These are phyloP conservation scores for Lampropteryx suffumata DNA, from an alignment of 2,888 invertebrate species.

Conservation along the genomic window DNA sequence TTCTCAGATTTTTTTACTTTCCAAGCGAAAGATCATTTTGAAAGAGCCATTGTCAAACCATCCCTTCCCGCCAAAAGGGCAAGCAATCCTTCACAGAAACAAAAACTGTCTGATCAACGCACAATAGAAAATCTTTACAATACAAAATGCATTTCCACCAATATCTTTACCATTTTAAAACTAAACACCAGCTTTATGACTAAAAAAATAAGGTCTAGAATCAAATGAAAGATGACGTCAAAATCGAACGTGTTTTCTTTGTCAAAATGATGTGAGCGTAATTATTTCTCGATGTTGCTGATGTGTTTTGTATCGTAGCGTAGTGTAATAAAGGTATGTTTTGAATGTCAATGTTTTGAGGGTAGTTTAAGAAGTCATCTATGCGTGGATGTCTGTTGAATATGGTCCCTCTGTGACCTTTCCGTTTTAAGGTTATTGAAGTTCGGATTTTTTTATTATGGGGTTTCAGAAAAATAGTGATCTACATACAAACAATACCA, in stretches of 20 bases:
- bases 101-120: constrained; percentile 41
- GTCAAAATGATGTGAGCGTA: constrained; percentile 10
- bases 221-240: not conserved
- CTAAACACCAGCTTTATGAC: not conserved
- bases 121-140: constrained; percentile 37
- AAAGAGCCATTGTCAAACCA: constrained; percentile 9
- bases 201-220: constrained; percentile 3
- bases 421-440: too few relatives aligned
- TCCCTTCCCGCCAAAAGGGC: constrained; percentile 38
- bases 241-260: not conserved
- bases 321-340: not conserved
- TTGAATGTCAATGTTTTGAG: not conserved
- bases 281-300: constrained; percentile 1
- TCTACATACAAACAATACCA: too few relatives aligned
- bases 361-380: constrained; percentile 13
- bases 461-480: too few relatives aligned
- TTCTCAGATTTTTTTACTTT: constrained; percentile 19
- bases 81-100: constrained; percentile 48
- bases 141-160: constrained; percentile 12
- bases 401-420: not conserved
- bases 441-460: too few relatives aligned
- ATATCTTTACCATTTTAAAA: not conserved
- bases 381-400: constrained; percentile 7
- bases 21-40: constrained; percentile 18
- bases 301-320: not conserved